Percentiles rank a stretch among this genome's conserved stretches.
Conservation (phyloP, 2,113 vertebrate species). For the Tetrao urogallus region DNA sequence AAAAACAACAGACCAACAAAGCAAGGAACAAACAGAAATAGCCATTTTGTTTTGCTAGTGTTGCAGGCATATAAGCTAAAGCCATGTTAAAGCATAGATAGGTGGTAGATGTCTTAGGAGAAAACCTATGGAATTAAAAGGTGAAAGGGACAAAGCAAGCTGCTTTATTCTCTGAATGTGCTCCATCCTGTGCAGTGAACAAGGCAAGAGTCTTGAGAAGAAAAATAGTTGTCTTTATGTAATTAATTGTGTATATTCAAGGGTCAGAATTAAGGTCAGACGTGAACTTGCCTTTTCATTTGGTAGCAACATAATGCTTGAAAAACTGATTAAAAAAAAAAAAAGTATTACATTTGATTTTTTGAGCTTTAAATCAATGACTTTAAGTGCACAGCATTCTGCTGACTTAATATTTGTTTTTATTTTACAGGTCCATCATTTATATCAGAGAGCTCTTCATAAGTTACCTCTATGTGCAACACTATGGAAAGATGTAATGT, state of each 20-base stretch:
- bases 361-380: background rate
- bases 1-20: background rate
- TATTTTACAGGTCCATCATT: constrained; percentile 88
- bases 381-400: background rate
- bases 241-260: background rate
- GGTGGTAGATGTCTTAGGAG: background rate
- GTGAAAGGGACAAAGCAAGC: constrained; percentile 26
- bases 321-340: background rate
- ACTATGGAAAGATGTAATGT: constrained; percentile 99
- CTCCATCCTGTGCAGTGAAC: constrained; percentile 64
- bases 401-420: constrained; percentile 65
- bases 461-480: constrained; percentile 94
- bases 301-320: background rate
- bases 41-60: background rate
- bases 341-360: background rate
- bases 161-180: constrained; percentile 18
- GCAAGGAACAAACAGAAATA: too few relatives aligned
- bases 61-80: background rate
- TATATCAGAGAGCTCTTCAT: constrained; percentile 93
- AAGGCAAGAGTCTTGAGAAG: constrained; percentile 54
- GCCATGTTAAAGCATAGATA: background rate
- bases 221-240: constrained; percentile 2
- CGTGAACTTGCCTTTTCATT: constrained; percentile 23
- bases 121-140: constrained; percentile 3
- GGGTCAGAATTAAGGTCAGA: constrained; percentile 66